Evolutionary conservation across 2,113 vertebrate species (phyloP), one percentile per base, ranked within the genome.

Genomic region (Larimichthys polyactis): DNA sequence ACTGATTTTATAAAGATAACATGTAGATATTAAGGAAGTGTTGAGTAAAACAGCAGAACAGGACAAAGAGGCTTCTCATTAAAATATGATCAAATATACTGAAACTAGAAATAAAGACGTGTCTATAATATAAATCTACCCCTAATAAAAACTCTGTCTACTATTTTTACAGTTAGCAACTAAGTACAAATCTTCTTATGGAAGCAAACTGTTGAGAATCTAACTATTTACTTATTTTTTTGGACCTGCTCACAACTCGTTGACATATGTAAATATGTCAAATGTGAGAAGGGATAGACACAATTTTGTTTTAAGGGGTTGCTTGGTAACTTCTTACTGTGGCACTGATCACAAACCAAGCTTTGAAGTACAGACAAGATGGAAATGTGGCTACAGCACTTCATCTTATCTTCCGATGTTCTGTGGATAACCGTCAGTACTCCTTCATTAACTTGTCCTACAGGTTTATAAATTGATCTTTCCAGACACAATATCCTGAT

Each of bases 401-500:
- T 32, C 10, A 43, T 3, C 4, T 73, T 8, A 24, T 65, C 14
- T 19, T 51, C n/a, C 7, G 10, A 27, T 70, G 29, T 70, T 4
- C 46, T n/a, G 19, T 32, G 19, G 17, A 51, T 16, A 11, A 19
- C 67, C 22, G 12, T 46, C 65, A 62, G 27, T 12, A 17, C 19
- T 64, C 49, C 20, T 27, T n/a, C 36, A 44, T 46, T 0, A 43
- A 43, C 1, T 0, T 20, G 2, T 58, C 32, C 60, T 48, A 12
- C 4, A 54, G 0, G 32, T 58, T 79, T 90, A 97, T 65, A 97
- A 88, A 29, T 88, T 88, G 12, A 95, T 90, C 73, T 95, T 86
- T 15, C 96, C 96, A 1, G 88, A 86, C n/a, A 96, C 46, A 19
- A 97, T 94, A 52, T 93, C 89, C 0, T 88, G 14, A 72, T 96